A percentile compares a stretch with the other conserved stretches of the same genome.
Conservation (phyloP, 1,140 invertebrate genomes). For the Medauroidea extradentata region DNA sequence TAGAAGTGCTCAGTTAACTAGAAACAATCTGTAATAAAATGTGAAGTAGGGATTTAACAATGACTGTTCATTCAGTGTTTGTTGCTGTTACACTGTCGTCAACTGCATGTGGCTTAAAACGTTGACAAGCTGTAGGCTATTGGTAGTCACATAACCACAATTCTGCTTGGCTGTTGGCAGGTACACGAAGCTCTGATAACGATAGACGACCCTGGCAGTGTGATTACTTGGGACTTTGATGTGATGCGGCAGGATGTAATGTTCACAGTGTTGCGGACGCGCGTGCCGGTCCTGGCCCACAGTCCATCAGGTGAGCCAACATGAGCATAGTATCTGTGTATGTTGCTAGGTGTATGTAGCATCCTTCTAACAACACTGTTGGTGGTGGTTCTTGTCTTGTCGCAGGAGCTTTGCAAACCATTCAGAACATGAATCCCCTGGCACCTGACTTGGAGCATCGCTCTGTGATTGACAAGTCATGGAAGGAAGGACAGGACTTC, state of each 20-base stretch:
- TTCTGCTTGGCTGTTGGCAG: conserved; percentile 42
- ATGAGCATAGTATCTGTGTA: too few relatives aligned
- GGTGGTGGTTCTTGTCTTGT: background rate
- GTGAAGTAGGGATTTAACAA: too few relatives aligned
- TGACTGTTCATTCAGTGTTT: too few relatives aligned
- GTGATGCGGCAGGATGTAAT: conserved; percentile 84
- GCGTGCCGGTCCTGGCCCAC: conserved; percentile 39
- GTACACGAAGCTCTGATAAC: conserved; percentile 80
- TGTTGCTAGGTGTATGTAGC: background rate
- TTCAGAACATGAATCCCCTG: conserved; percentile 17
- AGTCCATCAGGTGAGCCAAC: conserved; percentile 4
- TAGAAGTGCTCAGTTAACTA: too few relatives aligned
- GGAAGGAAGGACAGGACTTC: conserved; percentile 76
- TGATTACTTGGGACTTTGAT: conserved; percentile 97
- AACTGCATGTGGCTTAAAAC: too few relatives aligned
- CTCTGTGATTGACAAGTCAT: conserved; percentile 65
- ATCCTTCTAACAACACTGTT: background rate
- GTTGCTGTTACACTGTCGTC: too few relatives aligned
- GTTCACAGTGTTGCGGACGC: conserved; percentile 77
- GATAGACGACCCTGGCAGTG: conserved; percentile 79
- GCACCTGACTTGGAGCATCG: conserved; percentile 41
- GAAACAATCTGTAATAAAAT: too few relatives aligned
- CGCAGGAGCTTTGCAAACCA: conserved; percentile 11
- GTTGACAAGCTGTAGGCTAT: too few relatives aligned
- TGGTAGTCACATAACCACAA: too few relatives aligned